Evolutionary conservation across 2,113 vertebrate species (phyloP).

Genomic region (Elaphurus davidianus): DNA sequence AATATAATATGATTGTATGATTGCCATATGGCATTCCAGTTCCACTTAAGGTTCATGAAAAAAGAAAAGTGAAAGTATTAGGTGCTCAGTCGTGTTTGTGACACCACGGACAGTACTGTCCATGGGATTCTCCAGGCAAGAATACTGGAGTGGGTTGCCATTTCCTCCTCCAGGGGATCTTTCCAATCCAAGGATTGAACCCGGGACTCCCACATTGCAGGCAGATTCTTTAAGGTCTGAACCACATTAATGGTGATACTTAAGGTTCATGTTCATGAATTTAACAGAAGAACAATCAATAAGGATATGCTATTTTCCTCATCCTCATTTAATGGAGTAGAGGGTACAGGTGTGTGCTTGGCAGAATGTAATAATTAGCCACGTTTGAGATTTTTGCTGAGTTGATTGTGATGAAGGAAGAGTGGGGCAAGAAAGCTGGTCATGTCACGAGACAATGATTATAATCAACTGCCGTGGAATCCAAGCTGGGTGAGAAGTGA

Average conservation of each 20-base stretch:
- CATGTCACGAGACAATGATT: not conserved
- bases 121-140: not conserved
- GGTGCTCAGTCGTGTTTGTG: not conserved
- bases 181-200: not conserved
- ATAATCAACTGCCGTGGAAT: not conserved
- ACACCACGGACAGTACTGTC: not conserved
- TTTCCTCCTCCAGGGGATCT: not conserved
- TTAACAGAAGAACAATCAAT: not conserved
- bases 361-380: not conserved
- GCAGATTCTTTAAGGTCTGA: not conserved
- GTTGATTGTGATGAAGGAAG: not conserved
- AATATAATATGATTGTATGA: not conserved
- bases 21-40: not conserved
- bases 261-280: not conserved
- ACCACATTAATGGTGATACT: not conserved
- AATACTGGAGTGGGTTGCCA: not conserved
- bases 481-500: not conserved
- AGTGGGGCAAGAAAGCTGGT: not conserved
- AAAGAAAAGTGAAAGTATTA: not conserved
- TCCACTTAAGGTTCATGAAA: not conserved
- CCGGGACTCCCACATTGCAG: not conserved
- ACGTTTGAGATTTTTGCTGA: not conserved
- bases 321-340: not conserved
- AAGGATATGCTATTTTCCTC: not conserved
- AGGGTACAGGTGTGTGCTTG: not conserved